phyloP scores from a whole-genome alignment of 2,113 vertebrate species.

The Halcyon malimbica region DNA sequence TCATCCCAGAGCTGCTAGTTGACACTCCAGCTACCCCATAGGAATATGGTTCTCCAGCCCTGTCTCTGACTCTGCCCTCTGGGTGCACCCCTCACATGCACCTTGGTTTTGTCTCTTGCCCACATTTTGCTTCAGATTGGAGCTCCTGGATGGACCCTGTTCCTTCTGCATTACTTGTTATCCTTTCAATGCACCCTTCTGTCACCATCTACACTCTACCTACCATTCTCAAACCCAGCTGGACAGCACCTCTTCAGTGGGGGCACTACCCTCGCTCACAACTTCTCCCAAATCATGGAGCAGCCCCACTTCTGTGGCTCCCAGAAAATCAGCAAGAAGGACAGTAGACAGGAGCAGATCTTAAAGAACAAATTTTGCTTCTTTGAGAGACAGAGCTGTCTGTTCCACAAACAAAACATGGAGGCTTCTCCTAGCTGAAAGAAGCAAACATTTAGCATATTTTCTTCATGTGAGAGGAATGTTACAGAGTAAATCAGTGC shows the following conservation, averaged over 20 bases:
- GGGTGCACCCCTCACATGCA: background rate
- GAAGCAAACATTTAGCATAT: background rate
- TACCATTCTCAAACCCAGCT: background rate
- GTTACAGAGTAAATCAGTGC: background rate
- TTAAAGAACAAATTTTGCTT: background rate
- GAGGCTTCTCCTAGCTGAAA: background rate
- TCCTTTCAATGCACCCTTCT: background rate
- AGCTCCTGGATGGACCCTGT: background rate
- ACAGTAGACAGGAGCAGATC: background rate
- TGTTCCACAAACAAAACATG: background rate
- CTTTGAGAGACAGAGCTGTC: background rate
- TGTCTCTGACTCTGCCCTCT: background rate
- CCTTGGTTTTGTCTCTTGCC: background rate
- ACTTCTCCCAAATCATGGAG: background rate
- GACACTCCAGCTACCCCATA: background rate
- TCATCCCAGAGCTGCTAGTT: background rate
- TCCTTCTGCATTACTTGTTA: accelerated
- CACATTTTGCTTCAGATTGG: background rate
- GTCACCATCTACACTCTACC: background rate
- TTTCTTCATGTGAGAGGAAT: background rate
- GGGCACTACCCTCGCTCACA: background rate
- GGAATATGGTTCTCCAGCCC: accelerated
- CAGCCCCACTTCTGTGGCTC: background rate
- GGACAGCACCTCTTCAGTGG: accelerated
- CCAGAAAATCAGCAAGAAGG: background rate